Conservation (phyloP, 2,797 vertebrate species). For the Numenius phaeopus region DNA sequence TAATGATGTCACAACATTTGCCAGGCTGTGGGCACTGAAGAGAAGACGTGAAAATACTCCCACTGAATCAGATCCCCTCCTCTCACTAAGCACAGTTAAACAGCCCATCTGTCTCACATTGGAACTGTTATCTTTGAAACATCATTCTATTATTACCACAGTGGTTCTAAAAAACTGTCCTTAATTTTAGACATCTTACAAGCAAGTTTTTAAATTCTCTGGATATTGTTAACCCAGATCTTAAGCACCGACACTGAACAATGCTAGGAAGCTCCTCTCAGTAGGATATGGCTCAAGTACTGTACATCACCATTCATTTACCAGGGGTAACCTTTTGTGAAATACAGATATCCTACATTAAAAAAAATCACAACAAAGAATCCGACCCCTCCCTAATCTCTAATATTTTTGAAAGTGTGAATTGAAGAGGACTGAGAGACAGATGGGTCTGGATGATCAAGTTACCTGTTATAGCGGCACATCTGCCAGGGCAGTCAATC, state of each 20-base stretch:
- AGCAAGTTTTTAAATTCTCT: constrained; percentile 68
- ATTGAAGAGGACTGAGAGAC: constrained; percentile 92
- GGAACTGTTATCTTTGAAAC: constrained; percentile 81
- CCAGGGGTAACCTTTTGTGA: constrained; percentile 70
- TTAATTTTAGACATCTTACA: constrained; percentile 77
- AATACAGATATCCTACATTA: constrained; percentile 72
- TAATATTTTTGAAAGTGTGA: constrained; percentile 91
- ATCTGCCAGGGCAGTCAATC: constrained; percentile 95
- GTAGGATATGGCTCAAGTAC: constrained; percentile 29
- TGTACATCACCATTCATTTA: constrained; percentile 61
- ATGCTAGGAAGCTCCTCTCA: constrained; percentile 26
- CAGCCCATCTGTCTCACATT: constrained; percentile 86
- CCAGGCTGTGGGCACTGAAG: constrained; percentile 82
- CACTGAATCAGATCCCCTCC: constrained; percentile 77
- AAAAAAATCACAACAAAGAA: constrained; percentile 80
- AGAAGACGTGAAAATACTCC: constrained; percentile 79
- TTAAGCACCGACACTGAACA: constrained; percentile 54
- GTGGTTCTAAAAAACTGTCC: constrained; percentile 75
- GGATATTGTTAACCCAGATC: constrained; percentile 68
- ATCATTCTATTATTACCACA: constrained; percentile 79
- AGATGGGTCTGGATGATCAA: constrained; percentile 93
- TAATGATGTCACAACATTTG: constrained; percentile 85
- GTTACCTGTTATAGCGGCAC: constrained; percentile 93
- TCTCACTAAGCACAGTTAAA: constrained; percentile 82
- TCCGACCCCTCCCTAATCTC: constrained; percentile 81